Evolutionary conservation across 1,140 invertebrate species (phyloP).

Genomic region (Uloborus diversus): DNA sequence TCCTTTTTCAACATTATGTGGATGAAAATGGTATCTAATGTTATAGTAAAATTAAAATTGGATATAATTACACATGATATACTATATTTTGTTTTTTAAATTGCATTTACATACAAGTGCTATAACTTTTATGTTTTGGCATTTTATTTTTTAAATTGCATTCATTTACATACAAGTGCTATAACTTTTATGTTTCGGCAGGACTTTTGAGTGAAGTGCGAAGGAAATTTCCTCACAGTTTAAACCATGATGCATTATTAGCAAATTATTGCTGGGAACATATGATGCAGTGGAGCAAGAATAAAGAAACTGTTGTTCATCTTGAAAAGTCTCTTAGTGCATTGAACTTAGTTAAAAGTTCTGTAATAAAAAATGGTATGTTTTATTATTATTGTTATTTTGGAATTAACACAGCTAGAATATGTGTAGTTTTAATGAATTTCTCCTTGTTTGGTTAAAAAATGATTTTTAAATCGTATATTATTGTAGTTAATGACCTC

Average conservation of each 20-base stretch:
- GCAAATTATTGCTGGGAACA: slow-evolving; percentile 92
- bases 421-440: no score
- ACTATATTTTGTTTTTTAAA: background rate
- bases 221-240: slow-evolving; percentile 79
- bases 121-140: background rate
- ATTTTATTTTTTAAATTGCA: background rate
- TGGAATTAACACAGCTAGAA: no score
- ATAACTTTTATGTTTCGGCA: background rate
- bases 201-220: slow-evolving; percentile 57
- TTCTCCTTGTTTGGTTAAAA: no score
- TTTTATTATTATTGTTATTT: background rate
- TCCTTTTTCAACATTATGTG: no score
- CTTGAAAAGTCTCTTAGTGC: slow-evolving; percentile 74
- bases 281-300: slow-evolving; percentile 83
- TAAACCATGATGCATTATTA: slow-evolving; percentile 79
- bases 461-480: no score
- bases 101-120: background rate
- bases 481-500: no score
- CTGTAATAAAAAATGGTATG: slow-evolving; percentile 74
- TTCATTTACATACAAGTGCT: background rate
- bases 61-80: no score
- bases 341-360: slow-evolving; percentile 71
- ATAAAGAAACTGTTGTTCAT: slow-evolving; percentile 73
- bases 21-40: no score
- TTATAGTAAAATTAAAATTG: no score